Conservation (phyloP, 2,797 vertebrate genomes). For the Acanthopagrus latus region DNA sequence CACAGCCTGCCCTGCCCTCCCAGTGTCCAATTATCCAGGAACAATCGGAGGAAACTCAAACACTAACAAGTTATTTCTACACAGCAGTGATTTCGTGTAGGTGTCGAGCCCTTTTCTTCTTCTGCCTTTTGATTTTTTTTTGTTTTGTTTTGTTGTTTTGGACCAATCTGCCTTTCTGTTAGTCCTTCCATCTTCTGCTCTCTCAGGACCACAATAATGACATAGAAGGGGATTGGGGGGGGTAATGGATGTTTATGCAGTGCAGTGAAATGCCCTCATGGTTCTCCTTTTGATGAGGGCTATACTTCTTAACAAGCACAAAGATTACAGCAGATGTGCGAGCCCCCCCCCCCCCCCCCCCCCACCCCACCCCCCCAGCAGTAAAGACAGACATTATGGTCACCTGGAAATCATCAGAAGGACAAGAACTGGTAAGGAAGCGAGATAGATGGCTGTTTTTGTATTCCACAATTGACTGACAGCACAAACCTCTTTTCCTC, state of each 20-base stretch:
- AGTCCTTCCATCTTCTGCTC: constrained; percentile 18
- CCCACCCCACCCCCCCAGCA: constrained; percentile 39
- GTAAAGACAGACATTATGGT: constrained; percentile 55
- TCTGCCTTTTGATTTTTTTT: constrained; percentile 12
- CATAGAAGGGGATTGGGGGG: constrained; percentile 25
- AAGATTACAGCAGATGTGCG: constrained; percentile 47
- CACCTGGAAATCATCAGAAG: constrained; percentile 53
- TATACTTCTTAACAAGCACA: constrained; percentile 58
- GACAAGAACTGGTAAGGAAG: constrained; percentile 68
- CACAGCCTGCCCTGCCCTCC: constrained; percentile 4
- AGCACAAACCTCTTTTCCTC: constrained; percentile 10
- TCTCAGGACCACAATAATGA: constrained; percentile 69
- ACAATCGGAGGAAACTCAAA: constrained; percentile 55
- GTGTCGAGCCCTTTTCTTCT: constrained; percentile 32
- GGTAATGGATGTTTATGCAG: constrained; percentile 43
- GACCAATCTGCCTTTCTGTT: constrained; percentile 8
- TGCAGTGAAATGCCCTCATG: constrained; percentile 41
- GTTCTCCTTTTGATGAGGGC: constrained; percentile 38
- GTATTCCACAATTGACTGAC: constrained; percentile 44
- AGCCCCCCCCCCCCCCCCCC: constrained; percentile 45
- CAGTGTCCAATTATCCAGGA: constrained; percentile 75
- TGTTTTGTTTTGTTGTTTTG: background rate
- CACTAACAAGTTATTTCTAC: constrained; percentile 67
- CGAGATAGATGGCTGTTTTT: constrained; percentile 56
- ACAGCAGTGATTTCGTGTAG: constrained; percentile 28